These are phyloP conservation scores for Ornithoptera priamus DNA, from an alignment of 2,888 invertebrate species.

Conservation along the genomic window DNA sequence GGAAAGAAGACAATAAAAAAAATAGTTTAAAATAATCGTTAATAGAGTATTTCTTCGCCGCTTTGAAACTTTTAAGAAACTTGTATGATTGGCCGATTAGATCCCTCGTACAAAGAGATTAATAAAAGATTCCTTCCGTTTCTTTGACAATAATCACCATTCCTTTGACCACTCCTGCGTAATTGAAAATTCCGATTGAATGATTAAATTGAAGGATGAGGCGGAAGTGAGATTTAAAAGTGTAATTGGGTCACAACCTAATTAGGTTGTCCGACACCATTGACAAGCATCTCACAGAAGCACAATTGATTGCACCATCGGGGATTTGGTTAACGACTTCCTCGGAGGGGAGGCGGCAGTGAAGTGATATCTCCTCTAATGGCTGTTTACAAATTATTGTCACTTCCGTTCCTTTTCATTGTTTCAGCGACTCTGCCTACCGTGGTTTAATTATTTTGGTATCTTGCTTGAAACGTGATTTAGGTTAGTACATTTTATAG, in stretches of 20 bases:
- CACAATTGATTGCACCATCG: slow-evolving; percentile 61
- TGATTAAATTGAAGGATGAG: slow-evolving; percentile 50
- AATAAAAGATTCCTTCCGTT: slow-evolving; percentile 28
- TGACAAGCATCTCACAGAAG: slow-evolving; percentile 57
- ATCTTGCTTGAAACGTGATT: slow-evolving; percentile 1
- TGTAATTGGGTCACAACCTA: slow-evolving; percentile 74
- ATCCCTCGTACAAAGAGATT: slow-evolving; percentile 24
- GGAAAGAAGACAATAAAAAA: too few species aligned
- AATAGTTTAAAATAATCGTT: too few species aligned
- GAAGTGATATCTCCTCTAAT: slow-evolving; percentile 34
- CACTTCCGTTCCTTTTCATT: slow-evolving; percentile 18
- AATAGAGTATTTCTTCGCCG: too few species aligned
- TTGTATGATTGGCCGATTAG: too few species aligned
- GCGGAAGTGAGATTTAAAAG: slow-evolving; percentile 54
- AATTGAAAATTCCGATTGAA: slow-evolving; percentile 44
- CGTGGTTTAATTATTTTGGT: slow-evolving; percentile 4
- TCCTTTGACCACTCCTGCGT: slow-evolving; percentile 7
- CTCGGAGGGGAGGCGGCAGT: slow-evolving; percentile 34
- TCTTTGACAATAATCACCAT: slow-evolving; percentile 10
- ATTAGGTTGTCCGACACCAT: slow-evolving; percentile 66
- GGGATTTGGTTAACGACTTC: slow-evolving; percentile 63
- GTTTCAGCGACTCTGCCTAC: slow-evolving; percentile 10
- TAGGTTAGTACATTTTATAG: not conserved
- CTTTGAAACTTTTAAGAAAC: too few species aligned
- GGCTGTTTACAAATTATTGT: slow-evolving; percentile 29